phyloP scores from a whole-genome alignment of 2,797 vertebrate species.

The Podarcis lilfordi region DNA sequence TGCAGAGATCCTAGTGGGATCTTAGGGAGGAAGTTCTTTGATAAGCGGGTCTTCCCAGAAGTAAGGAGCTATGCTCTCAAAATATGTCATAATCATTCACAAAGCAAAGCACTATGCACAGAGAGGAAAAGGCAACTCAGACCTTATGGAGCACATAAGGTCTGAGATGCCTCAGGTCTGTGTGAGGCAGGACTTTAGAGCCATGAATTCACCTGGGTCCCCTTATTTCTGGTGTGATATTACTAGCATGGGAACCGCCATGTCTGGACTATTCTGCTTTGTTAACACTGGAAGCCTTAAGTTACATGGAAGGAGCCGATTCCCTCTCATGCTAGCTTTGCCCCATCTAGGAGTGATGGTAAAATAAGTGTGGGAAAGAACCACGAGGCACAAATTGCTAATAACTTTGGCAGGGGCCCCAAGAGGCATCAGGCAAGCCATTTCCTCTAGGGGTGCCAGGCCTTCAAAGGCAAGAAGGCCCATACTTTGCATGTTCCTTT shows the following conservation, averaged over 20 bases:
- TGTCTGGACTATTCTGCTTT: neutral
- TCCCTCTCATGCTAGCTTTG: no score
- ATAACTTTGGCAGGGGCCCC: neutral
- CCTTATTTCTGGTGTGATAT: neutral
- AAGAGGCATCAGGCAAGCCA: neutral
- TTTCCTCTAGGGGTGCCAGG: neutral
- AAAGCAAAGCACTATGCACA: neutral
- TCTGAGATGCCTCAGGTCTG: no score
- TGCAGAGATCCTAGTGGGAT: no score
- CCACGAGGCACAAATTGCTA: neutral
- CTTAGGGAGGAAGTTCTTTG: neutral
- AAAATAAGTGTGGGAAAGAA: neutral
- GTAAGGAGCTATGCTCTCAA: neutral
- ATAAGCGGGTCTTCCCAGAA: neutral
- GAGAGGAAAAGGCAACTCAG: neutral
- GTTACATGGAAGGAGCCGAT: neutral
- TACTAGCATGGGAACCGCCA: neutral
- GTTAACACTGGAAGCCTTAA: neutral
- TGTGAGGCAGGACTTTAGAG: neutral
- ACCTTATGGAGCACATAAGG: neutral
- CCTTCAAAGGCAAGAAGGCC: neutral
- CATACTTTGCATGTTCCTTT: neutral
- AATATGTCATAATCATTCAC: neutral
- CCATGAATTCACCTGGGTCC: neutral
- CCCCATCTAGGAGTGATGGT: no score